Evolutionary conservation across 92 coral and sea anemone species (phyloP).

Genomic region (Chrysogorgia sp.): DNA sequence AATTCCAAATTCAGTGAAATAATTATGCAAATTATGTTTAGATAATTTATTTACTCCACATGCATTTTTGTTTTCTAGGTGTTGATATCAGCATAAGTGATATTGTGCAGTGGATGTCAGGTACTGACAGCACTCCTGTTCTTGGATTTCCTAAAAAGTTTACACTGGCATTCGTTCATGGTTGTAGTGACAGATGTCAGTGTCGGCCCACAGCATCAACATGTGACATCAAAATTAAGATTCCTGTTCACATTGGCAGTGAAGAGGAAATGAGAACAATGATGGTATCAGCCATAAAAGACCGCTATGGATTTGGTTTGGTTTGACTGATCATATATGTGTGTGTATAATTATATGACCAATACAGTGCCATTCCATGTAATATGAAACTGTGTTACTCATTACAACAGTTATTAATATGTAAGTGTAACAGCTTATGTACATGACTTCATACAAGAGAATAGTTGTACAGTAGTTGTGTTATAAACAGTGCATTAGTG

Average conservation of each 20-base stretch:
- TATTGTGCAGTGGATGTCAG: slow-evolving; percentile 4
- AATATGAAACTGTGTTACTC: too few species aligned
- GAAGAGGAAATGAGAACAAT: slow-evolving; percentile 16
- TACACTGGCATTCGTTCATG: slow-evolving; percentile 28
- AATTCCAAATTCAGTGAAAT: too few species aligned
- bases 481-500: too few species aligned
- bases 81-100: neutral
- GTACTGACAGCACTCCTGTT: neutral
- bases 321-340: too few species aligned
- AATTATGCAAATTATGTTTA: too few species aligned
- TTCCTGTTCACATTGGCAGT: slow-evolving; percentile 30
- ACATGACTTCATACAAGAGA: too few species aligned
- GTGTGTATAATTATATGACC: too few species aligned
- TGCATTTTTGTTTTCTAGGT: neutral
- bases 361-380: too few species aligned
- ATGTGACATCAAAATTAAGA: neutral
- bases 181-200: slow-evolving; percentile 14
- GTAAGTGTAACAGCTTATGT: too few species aligned
- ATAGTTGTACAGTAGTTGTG: too few species aligned
- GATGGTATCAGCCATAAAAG: slow-evolving; percentile 19
- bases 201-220: slow-evolving; percentile 40
- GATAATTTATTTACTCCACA: too few species aligned
- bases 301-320: slow-evolving; percentile 36
- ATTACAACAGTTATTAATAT: too few species aligned
- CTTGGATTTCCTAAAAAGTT: neutral